Base-by-base conservation (phyloP, 1,140 invertebrate species). In the Ericerus pela region DNA sequence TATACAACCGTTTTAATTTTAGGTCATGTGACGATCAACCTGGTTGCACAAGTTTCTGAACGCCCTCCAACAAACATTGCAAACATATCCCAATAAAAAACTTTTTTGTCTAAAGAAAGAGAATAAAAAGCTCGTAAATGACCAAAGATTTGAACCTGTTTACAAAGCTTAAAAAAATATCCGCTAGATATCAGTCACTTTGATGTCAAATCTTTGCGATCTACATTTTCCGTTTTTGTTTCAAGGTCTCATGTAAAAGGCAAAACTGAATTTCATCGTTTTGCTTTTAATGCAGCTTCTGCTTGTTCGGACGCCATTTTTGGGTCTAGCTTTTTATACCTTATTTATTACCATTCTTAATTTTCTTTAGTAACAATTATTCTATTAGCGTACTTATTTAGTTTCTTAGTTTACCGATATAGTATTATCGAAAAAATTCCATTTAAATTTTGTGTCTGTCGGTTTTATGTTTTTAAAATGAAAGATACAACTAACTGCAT, bases 291-390 rank as follows among this genome's bases (percentile, higher is more conserved):
- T 22, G 26, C 41, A 47, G 41, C 41, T 47, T 47, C 41, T 47
- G 41, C 41, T 47, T 47, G 26, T 24, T 24, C 41, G 41, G 41
- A 47, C 41, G 41, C 41, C 41, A 47, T 47, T 47, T 47, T 47
- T 47, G 22, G 41, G 41, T 24, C 22, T 24, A 47, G 41, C 41
- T 47, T 47, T 47, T 47, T 47, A 47, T 47, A 47, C 41, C 26
- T 47, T 47, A 24, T 24, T 47, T 47, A 24, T 47, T 41, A n/a
- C n/a, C n/a, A n/a, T n/a, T n/a, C n/a, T n/a, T n/a, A n/a, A n/a
- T 41, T 22, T 47, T 22, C 10, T 20, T 47, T 47, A 47, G 41
- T 24, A 47, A 47, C 22, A 24, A 47, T 47, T 47, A 47, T 24
- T 47, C 16, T 10, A 22, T 47, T 47, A 47, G 41, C 26, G 41